A percentile compares a stretch with the other conserved stretches of the same genome.
Conservation (phyloP, 2,797 vertebrate species). For the Rhinella marina region DNA sequence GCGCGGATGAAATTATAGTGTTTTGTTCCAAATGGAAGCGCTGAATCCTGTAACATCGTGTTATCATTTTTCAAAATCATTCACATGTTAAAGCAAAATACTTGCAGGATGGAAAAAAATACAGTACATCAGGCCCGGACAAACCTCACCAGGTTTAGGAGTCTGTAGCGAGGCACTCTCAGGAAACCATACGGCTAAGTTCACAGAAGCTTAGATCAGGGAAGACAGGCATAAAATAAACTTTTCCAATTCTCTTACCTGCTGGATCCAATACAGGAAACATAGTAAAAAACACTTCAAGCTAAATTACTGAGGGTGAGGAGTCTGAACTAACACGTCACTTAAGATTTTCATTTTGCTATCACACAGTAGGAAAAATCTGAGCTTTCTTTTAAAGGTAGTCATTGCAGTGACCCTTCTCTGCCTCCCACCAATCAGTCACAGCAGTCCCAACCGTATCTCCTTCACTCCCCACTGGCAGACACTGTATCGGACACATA, state of each 20-base stretch:
- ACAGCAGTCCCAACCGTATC: no score
- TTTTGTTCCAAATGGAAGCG: neutral
- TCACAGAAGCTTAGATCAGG: neutral
- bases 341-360: neutral
- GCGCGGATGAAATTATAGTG: neutral
- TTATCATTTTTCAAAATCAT: slow-evolving; percentile 16
- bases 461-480: no score
- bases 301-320: neutral
- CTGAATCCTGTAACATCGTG: neutral
- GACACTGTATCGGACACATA: no score
- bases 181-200: neutral
- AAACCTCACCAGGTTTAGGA: neutral
- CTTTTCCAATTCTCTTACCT: neutral
- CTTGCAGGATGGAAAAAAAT: neutral
- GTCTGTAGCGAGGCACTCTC: neutral
- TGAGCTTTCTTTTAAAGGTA: neutral
- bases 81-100: neutral
- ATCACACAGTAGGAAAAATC: neutral
- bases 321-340: neutral
- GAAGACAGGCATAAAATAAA: neutral
- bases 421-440: no score
- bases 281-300: neutral
- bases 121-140: neutral
- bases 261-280: neutral
- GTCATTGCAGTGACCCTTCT: no score